These are phyloP conservation scores for Hippoglossus hippoglossus DNA, from an alignment of 2,797 vertebrate species.

Conservation along the genomic window DNA sequence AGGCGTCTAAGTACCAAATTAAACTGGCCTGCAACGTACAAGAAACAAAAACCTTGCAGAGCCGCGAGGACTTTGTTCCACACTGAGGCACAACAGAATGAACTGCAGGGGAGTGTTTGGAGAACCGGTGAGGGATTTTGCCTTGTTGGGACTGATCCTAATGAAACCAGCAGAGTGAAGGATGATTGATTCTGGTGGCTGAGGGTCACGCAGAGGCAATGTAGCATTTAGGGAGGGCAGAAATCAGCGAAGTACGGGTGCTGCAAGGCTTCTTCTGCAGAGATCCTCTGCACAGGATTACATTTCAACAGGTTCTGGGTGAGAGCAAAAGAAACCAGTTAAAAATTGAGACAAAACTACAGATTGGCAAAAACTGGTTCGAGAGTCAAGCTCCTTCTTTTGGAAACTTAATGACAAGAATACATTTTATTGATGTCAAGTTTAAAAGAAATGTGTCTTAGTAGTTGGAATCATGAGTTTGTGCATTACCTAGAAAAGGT, in stretches of 20 bases:
- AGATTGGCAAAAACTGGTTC: background rate
- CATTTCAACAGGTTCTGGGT: conserved; percentile 93
- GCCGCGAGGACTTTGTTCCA: conserved; percentile 57
- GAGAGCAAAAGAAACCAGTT: conserved; percentile 39
- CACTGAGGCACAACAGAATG: conserved; percentile 72
- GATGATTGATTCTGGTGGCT: conserved; percentile 65
- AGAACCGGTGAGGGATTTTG: conserved; percentile 49
- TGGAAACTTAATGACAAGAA: background rate
- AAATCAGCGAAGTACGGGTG: conserved; percentile 91
- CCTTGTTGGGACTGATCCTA: conserved; percentile 57
- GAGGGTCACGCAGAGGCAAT: conserved; percentile 31
- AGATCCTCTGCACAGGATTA: conserved; percentile 93
- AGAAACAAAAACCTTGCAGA: conserved; percentile 54
- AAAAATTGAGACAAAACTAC: conserved; percentile 6
- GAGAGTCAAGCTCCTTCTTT: background rate
- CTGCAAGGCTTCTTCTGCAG: conserved; percentile 91
- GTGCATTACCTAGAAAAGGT: background rate
- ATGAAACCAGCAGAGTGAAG: conserved; percentile 60
- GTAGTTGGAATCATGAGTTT: background rate
- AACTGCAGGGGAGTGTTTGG: conserved; percentile 51
- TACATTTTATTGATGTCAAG: background rate
- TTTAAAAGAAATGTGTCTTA: background rate
- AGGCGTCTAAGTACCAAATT: conserved; percentile 38
- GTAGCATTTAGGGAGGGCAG: conserved; percentile 82
- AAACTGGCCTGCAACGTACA: conserved; percentile 47